Evolutionary conservation across 2,797 vertebrate species (phyloP), one percentile per base, ranked within the genome.

Genomic region (Artibeus jamaicensis): DNA sequence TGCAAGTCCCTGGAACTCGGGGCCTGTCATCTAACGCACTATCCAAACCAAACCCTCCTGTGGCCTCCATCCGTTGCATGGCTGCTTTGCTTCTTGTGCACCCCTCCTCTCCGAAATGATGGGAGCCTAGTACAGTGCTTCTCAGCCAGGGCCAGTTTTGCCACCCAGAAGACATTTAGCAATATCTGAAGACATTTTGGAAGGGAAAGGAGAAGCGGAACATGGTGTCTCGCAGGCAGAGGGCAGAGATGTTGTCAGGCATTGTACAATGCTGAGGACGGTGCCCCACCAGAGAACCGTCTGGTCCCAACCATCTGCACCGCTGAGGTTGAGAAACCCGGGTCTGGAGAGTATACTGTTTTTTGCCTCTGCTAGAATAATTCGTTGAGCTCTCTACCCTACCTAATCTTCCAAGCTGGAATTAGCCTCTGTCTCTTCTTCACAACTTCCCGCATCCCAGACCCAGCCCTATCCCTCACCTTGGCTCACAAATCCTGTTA

Each of bases 1-100:
- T 6, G 3, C 16, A 50, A 34, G 32, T 48, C 68, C 53, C 65
- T 42, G 26, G 22, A 50, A 14, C 0, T 2, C 37, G 42, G 34
- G 7, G 44, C 37, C 57, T 57, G 55, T 74, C 68, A 21, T 18
- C 29, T 71, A 79, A 83, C 37, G 21, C 74, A 22, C 1, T 11
- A 0, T 8, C 39, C 86, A 59, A 62, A 44, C 15, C 90, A 78
- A 74, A 37, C 34, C 14, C 5, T 15, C 26, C 42, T 32, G 16
- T 1, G 4, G 73, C 22, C 73, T 67, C 32, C 39, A 55, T 2
- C 48, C 9, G 1, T 0, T 6, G 0, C 18, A 1, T 9, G 10
- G 15, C 19, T 39, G 26, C 39, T 87, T 70, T 22, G 1, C 68
- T 85, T 82, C 55, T 21, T 22, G 16, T 2, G 1, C 0, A 1